Conservation (phyloP, 2,797 vertebrate species). For the Lepilemur septentrionalis region DNA sequence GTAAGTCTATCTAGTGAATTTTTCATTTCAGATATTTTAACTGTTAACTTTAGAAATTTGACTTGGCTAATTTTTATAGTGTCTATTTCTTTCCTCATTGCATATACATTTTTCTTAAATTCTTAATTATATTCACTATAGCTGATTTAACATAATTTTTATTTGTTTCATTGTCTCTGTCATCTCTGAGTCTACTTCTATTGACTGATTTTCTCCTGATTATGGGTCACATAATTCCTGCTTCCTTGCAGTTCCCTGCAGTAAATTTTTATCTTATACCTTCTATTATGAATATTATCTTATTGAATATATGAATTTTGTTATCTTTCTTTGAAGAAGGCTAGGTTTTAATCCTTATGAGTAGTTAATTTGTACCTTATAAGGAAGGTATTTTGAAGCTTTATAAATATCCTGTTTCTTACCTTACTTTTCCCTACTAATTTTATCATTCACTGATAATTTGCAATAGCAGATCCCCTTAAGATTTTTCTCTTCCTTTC, state of each 20-base stretch:
- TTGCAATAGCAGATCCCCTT: neutral
- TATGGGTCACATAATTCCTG: neutral
- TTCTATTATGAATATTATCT: neutral
- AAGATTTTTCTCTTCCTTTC: neutral
- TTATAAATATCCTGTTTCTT: too few species aligned
- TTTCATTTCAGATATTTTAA: slow-evolving; percentile 6
- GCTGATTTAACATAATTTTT: neutral
- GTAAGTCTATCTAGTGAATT: neutral
- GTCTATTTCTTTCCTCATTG: neutral
- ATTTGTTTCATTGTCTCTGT: neutral
- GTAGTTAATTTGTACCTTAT: neutral
- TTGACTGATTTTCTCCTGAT: neutral
- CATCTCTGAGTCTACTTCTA: neutral
- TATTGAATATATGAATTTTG: neutral
- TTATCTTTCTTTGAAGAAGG: neutral
- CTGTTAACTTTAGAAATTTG: neutral
- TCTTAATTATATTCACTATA: neutral
- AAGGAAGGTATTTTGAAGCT: too few species aligned
- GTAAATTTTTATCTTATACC: neutral
- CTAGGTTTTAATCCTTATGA: neutral
- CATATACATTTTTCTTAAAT: neutral
- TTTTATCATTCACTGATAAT: too few species aligned
- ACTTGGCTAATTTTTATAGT: neutral
- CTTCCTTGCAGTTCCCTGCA: neutral
- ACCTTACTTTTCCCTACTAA: too few species aligned